Evolutionary conservation across 1,140 invertebrate species (phyloP), one percentile per base, ranked within the genome.

Genomic region (Bicyclus anynana): DNA sequence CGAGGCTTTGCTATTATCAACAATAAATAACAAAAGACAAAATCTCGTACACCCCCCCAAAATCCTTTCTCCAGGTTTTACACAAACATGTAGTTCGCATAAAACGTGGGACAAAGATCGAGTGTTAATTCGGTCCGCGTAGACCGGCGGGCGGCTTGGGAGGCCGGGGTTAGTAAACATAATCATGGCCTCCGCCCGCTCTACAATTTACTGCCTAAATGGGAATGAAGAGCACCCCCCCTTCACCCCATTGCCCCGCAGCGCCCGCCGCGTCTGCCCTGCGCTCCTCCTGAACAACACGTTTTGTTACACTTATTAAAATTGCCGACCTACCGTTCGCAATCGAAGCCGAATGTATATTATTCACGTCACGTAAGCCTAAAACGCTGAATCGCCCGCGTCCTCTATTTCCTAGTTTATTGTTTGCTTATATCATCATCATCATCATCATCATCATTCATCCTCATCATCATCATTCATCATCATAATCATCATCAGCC

Each of bases 141-240:
- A 77, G 69, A 71, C 62, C 71, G 61, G 62, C 66, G 76, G 71
- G 66, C 67, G 69, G 63, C 67, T 67, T 61, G 72, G 68, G 64
- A 57, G 72, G 70, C 61, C 72, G 74, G 74, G 76, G 74, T 77
- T 80, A 79, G 79, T 86, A 86, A 84, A 86, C 80, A 85, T 82
- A 79, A 82, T 85, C 79, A 77, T 84, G 80, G 79, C 72, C 75
- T 74, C 75, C 76, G 71, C 77, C 74, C 82, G 72, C 75, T 73
- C 67, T 83, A 84, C 78, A 82, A 78, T 83, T 78, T 80, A 82
- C 72, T 77, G 77, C 78, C 77, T 80, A 80, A 86, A 84, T 81
- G 72, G 77, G 82, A 84, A 78, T 78, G 76, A 82, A 84, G 74
- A 82, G 76, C 72, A 49, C 62, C 68, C 53, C 59, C 58, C 50